Base-by-base conservation (phyloP, 1,140 invertebrate genomes). In the Heliconius hermathena region DNA sequence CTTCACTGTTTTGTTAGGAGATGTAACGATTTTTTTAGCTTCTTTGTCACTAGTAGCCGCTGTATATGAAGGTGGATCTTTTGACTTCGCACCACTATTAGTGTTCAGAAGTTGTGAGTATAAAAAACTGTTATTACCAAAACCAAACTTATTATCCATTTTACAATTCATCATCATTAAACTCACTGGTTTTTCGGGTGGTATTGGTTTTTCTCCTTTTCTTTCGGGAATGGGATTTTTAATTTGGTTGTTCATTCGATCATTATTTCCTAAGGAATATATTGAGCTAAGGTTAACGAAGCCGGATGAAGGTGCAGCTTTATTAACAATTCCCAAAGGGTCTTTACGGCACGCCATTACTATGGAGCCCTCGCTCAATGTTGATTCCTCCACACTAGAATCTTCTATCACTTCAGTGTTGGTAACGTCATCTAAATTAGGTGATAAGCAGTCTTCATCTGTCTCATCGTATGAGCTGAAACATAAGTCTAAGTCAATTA, bases 391-490 rank as follows among this genome's bases (percentile, higher is more conserved):
- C 36, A 93, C 89, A 86, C 92, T 94, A 8, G 94, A 92, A 74
- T 95, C 94, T 71, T 95, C 95, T 38, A 95, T 85, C 26, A 93
- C 93, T 73, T 95, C 95, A 3, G 92, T 93, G 79, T 89, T 93
- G 36, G 96, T 93, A 76, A 96, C 94, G n/a, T 95, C 95, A 87
- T 96, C 96, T 81, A 96, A 83, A 85, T 96, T 96, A 36, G 96
- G 96, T 57, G 96, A 96, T 33, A 96, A 89, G 78, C 96, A 95
- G 82, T 96, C 96, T 75, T 96, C 96, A 78, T 96, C 95, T 52
- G 95, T 95, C 91, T 96, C 95, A 96, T 96, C 95, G 95, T 95
- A 96, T 90, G 95, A 96, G 95, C 95, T 96, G 94, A 71, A 92
- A 71, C 60, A 74, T 66, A 72, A 83, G 81, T 72, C 2, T 16